Conservation (phyloP, 2,113 vertebrate species). For the Chaetorhynchus papuensis region DNA sequence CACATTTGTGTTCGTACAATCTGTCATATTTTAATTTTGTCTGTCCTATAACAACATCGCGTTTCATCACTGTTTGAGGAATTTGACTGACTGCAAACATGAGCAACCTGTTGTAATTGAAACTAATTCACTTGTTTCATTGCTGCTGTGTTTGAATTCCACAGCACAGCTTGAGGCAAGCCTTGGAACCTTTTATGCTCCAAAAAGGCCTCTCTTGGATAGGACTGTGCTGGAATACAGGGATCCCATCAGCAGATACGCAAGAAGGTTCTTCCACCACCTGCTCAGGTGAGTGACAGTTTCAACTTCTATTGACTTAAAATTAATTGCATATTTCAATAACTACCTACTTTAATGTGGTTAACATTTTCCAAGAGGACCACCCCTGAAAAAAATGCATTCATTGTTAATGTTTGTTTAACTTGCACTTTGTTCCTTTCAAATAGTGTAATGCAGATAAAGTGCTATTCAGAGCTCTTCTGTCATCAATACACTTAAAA, state of each 20-base stretch:
- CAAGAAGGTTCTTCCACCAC: slow-evolving; percentile 96
- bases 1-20: slow-evolving; percentile 65
- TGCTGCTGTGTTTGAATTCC: slow-evolving; percentile 68
- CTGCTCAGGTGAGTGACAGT: slow-evolving; percentile 87
- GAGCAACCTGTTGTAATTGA: slow-evolving; percentile 71
- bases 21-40: slow-evolving; percentile 70
- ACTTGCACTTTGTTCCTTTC: slow-evolving; percentile 54
- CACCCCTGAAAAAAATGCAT: slow-evolving; percentile 35
- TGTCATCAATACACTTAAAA: slow-evolving; percentile 27
- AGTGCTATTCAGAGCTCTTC: slow-evolving; percentile 39
- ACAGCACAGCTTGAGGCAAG: slow-evolving; percentile 90
- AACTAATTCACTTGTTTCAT: slow-evolving; percentile 63
- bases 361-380: slow-evolving; percentile 32
- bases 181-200: slow-evolving; percentile 90
- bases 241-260: slow-evolving; percentile 87
- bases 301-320: slow-evolving; percentile 35
- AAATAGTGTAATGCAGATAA: slow-evolving; percentile 9
- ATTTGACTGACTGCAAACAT: slow-evolving; percentile 73
- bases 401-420: slow-evolving; percentile 56
- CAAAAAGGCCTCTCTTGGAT: slow-evolving; percentile 84
- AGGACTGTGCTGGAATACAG: slow-evolving; percentile 84
- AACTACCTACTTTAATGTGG: slow-evolving; percentile 4
- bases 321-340: slow-evolving; percentile 48
- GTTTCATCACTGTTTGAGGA: slow-evolving; percentile 64
- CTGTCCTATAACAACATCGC: slow-evolving; percentile 56